These are phyloP conservation scores for Tangara arthus DNA, from an alignment of 2,797 vertebrate species.

Conservation along the genomic window DNA sequence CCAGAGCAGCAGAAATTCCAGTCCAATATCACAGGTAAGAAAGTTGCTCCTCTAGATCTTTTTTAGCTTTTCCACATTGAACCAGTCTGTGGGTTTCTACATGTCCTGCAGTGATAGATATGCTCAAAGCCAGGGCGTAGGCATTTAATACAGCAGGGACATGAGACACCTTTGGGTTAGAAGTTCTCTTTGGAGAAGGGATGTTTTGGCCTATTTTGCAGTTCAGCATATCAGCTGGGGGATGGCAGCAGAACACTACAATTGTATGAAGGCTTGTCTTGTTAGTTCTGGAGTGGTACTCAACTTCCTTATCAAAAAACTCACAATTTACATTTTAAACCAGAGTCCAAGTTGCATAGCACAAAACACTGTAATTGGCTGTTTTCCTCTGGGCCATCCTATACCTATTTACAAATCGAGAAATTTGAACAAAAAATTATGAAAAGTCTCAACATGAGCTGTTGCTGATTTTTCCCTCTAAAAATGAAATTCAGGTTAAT, in stretches of 20 bases:
- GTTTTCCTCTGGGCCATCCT: not conserved
- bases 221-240: not conserved
- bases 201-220: not conserved
- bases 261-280: not conserved
- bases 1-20: not conserved
- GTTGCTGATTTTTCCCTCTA: not conserved
- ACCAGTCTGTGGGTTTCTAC: not conserved
- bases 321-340: not conserved
- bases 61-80: not conserved
- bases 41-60: not conserved
- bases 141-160: not conserved
- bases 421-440: not conserved
- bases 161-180: not conserved
- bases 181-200: not conserved
- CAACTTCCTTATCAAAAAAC: not conserved
- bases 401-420: not conserved
- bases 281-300: not conserved
- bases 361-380: not conserved
- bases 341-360: rapidly evolving
- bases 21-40: not conserved
- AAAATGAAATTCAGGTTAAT: not conserved
- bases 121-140: not conserved
- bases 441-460: not conserved
- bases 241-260: not conserved
- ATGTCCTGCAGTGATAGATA: not conserved